These are phyloP conservation scores for Caenorhabditis briggsae DNA, from an alignment of 1,140 invertebrate species.

Conservation along the genomic window DNA sequence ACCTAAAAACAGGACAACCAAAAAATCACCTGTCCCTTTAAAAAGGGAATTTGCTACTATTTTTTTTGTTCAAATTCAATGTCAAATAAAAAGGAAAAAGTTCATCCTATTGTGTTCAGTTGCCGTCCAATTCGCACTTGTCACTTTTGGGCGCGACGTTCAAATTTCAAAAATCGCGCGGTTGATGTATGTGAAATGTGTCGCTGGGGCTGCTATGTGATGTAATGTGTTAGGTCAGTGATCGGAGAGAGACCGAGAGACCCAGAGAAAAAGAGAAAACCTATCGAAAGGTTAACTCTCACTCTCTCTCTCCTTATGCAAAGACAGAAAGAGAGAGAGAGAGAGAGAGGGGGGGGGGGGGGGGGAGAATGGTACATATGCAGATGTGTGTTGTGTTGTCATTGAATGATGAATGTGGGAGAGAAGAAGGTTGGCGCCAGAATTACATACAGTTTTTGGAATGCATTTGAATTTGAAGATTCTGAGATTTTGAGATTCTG, in stretches of 20 bases:
- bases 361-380: constrained; percentile 36
- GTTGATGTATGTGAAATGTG: no score
- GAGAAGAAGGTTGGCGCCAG: background rate
- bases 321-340: background rate
- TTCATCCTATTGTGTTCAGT: no score
- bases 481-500: no score
- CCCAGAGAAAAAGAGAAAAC: no score
- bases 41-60: no score
- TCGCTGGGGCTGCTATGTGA: background rate
- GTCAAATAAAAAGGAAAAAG: no score
- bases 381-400: constrained; percentile 27
- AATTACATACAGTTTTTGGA: background rate
- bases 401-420: constrained; percentile 44
- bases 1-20: no score
- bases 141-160: constrained; percentile 45
- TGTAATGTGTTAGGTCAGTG: constrained; percentile 30
- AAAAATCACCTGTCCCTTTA: no score
- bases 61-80: no score
- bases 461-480: background rate
- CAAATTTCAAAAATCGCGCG: constrained; percentile 7
- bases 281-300: no score
- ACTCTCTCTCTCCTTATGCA: no score
- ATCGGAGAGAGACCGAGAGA: background rate
- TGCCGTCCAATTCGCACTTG: background rate
- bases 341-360: background rate